Evolutionary conservation across 2,113 vertebrate species (phyloP), one percentile per base, ranked within the genome.

Genomic region (Dendropsophus ebraccatus): DNA sequence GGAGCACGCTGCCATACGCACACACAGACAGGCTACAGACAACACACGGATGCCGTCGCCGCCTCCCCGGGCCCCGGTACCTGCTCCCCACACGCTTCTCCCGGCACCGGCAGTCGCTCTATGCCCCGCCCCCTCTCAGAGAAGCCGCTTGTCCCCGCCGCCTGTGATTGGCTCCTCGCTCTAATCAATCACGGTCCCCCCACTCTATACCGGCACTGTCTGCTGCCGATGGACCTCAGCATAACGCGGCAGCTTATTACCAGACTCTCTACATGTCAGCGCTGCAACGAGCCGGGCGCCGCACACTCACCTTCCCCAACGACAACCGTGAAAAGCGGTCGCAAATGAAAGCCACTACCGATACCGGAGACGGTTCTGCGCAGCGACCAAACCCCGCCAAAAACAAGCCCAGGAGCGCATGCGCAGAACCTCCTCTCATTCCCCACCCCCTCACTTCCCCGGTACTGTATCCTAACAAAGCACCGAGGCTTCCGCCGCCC

Each of bases 311-410:
- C 91, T 91, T 92, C 91, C 91, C 83, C 56, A 87, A 50, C 47
- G 75, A 81, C 74, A 81, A 89, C 69, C 88, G 87, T 70, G 89
- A 82, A 70, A 89, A 84, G 89, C 87, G 85, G 75, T 85, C 21
- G 72, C 89, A 80, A 10, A 2, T 8, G 9, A 75, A 41, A 28
- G 6, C 28, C 23, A 67, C 50, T 14, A 25, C 35, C 77, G 41
- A 32, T 62, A 62, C 13, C 77, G 58, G 49, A 52, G 45, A 54
- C 16, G 21, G 69, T 91, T 87, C 91, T 92, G 90, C 92, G 92
- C 91, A 91, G 90, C 90, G 89, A 90, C 90, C 89, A 91, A 92
- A 91, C 91, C 92, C 92, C 92, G 92, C 93, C 92, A 94, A 94
- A 86, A 94, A 93, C 88, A 91, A 90, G 82, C 87, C 56, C 81